A percentile compares a stretch with the other conserved stretches of the same genome.
These are phyloP conservation scores for Pollenia amentaria DNA, from an alignment of 2,888 invertebrate species.

Conservation along the genomic window DNA sequence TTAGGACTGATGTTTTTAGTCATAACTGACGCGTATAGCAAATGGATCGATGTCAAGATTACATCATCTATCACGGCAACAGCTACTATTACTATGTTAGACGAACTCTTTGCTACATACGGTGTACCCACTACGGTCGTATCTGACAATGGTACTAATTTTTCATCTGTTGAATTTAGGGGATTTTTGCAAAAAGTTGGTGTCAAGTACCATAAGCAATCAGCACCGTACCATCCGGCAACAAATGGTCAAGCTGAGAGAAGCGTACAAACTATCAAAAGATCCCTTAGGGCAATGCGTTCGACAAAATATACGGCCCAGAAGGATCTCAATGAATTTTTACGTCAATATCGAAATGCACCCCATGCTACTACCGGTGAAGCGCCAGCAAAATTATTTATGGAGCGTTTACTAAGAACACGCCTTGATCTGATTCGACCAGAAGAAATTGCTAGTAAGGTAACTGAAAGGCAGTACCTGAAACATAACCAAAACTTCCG, in stretches of 20 bases:
- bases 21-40: too few species aligned
- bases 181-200: constrained; percentile 7
- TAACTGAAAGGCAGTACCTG: not conserved
- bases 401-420: constrained; percentile 17
- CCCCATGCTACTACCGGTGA: constrained; percentile 60
- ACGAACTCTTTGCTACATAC: constrained; percentile 76
- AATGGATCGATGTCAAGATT: constrained; percentile 59
- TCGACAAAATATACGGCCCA: not conserved
- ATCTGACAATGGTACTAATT: constrained; percentile 76
- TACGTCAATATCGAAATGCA: constrained; percentile 50
- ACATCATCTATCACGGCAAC: constrained; percentile 35
- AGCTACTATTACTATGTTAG: constrained; percentile 65
- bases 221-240: constrained; percentile 30
- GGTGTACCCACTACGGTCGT: constrained; percentile 75
- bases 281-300: constrained; percentile 1
- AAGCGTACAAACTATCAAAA: constrained; percentile 45
- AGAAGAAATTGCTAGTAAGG: not conserved
- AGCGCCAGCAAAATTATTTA: constrained; percentile 48
- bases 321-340: constrained; percentile 38
- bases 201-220: constrained; percentile 24
- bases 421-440: constrained; percentile 21
- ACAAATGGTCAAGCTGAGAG: constrained; percentile 47
- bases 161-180: constrained; percentile 65
- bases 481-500: not conserved
- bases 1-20: constrained; percentile 78